Evolutionary conservation across 2,113 vertebrate genomes (phyloP).

Genomic region (Microcebus lehilahytsara): DNA sequence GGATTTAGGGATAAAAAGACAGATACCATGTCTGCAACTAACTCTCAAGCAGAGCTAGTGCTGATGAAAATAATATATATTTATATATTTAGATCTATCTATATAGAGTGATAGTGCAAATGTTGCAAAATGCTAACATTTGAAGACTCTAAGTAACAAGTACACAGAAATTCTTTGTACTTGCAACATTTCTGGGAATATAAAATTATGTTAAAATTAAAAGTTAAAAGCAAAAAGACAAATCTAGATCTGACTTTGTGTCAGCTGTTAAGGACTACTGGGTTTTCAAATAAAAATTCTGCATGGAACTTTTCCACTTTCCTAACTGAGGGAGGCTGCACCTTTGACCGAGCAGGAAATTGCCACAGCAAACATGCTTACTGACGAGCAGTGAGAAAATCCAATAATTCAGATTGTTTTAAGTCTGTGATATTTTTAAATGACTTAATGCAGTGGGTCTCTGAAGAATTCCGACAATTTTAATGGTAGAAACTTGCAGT

Average conservation of each 20-base stretch:
- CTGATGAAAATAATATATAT: not conserved
- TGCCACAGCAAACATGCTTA: slow-evolving; percentile 56
- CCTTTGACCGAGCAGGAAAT: slow-evolving; percentile 71
- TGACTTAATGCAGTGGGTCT: slow-evolving; percentile 40
- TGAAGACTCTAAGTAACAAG: not conserved
- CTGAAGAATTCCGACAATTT: slow-evolving; percentile 70
- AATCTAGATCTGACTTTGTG: not conserved
- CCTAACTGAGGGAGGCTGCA: slow-evolving; percentile 16
- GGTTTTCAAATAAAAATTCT: slow-evolving; percentile 43
- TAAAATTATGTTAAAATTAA: slow-evolving; percentile 40
- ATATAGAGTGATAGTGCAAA: not conserved
- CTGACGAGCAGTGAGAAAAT: not conserved
- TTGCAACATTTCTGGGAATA: slow-evolving; percentile 20
- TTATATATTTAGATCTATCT: not conserved
- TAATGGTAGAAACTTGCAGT: slow-evolving; percentile 49
- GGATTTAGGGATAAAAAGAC: not conserved
- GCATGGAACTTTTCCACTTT: slow-evolving; percentile 71
- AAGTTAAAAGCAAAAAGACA: slow-evolving; percentile 34
- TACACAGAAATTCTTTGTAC: not conserved
- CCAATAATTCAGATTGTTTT: slow-evolving; percentile 58
- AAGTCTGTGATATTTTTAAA: slow-evolving; percentile 70
- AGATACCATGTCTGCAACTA: not conserved
- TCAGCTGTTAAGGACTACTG: not conserved
- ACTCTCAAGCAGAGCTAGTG: not conserved
- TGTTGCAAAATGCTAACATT: not conserved